Conservation (phyloP, 2,113 vertebrate species). For the Ceuthmochares aereus region DNA sequence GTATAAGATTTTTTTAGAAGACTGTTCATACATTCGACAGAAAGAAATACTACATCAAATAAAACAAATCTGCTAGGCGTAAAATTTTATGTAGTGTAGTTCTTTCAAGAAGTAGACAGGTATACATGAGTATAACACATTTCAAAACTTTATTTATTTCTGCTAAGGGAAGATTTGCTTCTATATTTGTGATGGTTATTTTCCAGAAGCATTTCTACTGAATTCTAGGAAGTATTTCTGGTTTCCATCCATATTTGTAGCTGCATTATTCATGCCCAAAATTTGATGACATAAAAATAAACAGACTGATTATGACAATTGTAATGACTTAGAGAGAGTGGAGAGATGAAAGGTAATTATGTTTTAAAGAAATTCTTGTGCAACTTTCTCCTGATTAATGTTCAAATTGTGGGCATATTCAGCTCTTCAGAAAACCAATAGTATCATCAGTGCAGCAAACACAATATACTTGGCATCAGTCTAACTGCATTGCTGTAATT, state of each 20-base stretch:
- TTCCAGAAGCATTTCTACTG: not conserved
- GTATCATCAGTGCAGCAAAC: not conserved
- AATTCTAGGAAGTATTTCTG: not conserved
- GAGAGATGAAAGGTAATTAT: not conserved
- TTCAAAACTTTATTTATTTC: not conserved
- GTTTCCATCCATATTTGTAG: not conserved
- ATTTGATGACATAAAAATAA: not conserved
- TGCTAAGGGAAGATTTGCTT: not conserved
- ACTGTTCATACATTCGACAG: not conserved
- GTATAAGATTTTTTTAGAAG: not conserved
- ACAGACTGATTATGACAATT: not conserved
- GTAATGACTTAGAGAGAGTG: not conserved
- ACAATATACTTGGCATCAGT: not conserved
- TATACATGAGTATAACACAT: not conserved
- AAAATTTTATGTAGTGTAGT: not conserved
- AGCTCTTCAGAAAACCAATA: not conserved
- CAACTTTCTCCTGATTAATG: not conserved
- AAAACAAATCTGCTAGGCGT: not conserved
- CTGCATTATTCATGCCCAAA: not conserved
- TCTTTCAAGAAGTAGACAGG: not conserved
- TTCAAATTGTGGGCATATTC: not conserved
- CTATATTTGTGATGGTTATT: not conserved
- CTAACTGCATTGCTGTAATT: not conserved
- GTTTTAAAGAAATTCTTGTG: not conserved
- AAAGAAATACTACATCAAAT: not conserved